phyloP scores from a whole-genome alignment of 2,113 vertebrate genomes.

The Lucifuga dentata region DNA sequence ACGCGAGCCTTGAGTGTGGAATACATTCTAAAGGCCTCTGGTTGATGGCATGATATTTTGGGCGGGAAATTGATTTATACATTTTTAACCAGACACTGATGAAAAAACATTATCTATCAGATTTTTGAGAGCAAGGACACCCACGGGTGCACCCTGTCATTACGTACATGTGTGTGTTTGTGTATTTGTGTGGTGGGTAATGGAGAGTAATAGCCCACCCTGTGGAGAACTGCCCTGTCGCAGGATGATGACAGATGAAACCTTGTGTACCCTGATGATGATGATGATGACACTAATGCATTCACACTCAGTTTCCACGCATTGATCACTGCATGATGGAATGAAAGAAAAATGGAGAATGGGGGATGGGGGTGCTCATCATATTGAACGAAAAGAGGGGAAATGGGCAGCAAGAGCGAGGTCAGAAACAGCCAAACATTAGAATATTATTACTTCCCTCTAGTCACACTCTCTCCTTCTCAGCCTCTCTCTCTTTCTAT shows the following conservation, averaged over 20 bases:
- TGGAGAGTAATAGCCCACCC: conserved; percentile 64
- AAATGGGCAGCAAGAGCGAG: conserved; percentile 28
- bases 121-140: conserved; percentile 41
- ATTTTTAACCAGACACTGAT: conserved; percentile 72
- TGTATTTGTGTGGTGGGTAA: conserved; percentile 41
- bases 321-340: conserved; percentile 57
- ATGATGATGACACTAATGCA: conserved; percentile 75
- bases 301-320: conserved; percentile 68
- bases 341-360: conserved; percentile 4
- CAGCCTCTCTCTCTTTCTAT: conserved; percentile 31
- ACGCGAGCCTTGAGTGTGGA: conserved; percentile 23
- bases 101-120: conserved; percentile 62
- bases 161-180: conserved; percentile 37
- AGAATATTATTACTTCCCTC: conserved; percentile 42
- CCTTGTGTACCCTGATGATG: conserved; percentile 50
- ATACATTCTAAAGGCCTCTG: conserved; percentile 19
- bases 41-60: conserved; percentile 52
- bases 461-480: conserved; percentile 16
- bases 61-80: conserved; percentile 68
- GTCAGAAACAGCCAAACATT: conserved; percentile 63
- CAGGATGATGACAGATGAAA: conserved; percentile 72
- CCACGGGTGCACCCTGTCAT: conserved; percentile 41
- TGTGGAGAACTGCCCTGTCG: conserved; percentile 62
- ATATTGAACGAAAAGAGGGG: conserved; percentile 14
- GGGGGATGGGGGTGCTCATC: not conserved